phyloP scores from a whole-genome alignment of 2,797 vertebrate genomes.

The Eupleurogrammus muticus region DNA sequence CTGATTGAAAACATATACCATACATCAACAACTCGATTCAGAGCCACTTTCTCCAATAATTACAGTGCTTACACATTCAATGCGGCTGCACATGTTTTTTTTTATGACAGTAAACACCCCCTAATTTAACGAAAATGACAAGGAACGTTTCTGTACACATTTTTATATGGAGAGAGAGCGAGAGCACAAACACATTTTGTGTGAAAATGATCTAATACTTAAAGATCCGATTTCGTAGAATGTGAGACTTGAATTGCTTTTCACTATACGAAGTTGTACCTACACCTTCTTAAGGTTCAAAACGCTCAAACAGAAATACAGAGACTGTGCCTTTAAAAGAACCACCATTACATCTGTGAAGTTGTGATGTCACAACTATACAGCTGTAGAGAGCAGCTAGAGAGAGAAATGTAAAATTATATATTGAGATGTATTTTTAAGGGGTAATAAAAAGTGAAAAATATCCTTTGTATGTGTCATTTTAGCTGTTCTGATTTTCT shows the following conservation, averaged over 20 bases:
- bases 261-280: too few species aligned
- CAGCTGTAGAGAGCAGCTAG: too few species aligned
- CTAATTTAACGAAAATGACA: slow-evolving; percentile 11
- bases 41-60: not conserved
- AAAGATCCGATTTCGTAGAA: not conserved
- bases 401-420: too few species aligned
- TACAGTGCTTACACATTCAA: not conserved
- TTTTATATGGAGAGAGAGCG: slow-evolving; percentile 25
- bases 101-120: slow-evolving; percentile 2
- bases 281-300: too few species aligned
- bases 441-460: too few species aligned
- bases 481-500: too few species aligned
- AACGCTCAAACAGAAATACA: too few species aligned
- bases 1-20: slow-evolving; percentile 1
- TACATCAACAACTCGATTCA: slow-evolving; percentile 12
- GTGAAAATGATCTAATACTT: slow-evolving; percentile 34
- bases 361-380: too few species aligned
- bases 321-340: too few species aligned
- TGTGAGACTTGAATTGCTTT: too few species aligned
- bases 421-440: too few species aligned
- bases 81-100: not conserved
- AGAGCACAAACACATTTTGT: slow-evolving; percentile 50
- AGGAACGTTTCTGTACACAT: slow-evolving; percentile 1
- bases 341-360: too few species aligned
- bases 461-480: slow-evolving; percentile 7